These are phyloP conservation scores for Papilio protenor DNA, from an alignment of 2,888 invertebrate species.

Conservation along the genomic window DNA sequence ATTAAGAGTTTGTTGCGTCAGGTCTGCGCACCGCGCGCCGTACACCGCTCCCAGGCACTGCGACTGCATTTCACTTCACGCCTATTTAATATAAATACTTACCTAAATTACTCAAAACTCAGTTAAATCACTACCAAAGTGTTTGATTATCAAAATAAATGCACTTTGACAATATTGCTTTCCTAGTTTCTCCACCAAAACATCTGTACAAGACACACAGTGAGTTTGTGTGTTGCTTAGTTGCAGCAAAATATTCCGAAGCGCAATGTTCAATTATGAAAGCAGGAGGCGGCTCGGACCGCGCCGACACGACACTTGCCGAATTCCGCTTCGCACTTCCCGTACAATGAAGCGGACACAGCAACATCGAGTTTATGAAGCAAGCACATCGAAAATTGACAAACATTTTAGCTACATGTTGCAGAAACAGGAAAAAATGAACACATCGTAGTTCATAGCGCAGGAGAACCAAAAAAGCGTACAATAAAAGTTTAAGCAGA, in stretches of 20 bases:
- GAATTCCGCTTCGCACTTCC: neutral
- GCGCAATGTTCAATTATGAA: neutral
- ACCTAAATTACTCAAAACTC: neutral
- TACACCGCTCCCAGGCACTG: neutral
- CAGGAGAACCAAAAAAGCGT: neutral
- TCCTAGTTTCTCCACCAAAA: neutral
- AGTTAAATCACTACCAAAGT: neutral
- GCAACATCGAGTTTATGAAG: neutral
- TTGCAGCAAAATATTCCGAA: neutral
- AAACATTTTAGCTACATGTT: neutral
- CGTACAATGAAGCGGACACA: neutral
- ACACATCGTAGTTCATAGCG: neutral
- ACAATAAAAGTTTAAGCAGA: neutral
- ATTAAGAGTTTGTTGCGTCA: slow-evolving; percentile 4
- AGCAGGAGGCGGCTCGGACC: neutral
- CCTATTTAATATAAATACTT: neutral
- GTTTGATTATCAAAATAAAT: neutral
- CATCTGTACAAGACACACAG: neutral
- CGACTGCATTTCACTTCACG: too few species aligned
- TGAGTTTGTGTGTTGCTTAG: neutral
- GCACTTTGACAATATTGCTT: neutral
- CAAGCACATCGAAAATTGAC: neutral
- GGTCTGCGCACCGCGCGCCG: neutral
- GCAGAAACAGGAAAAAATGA: neutral
- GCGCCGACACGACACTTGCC: neutral